These are phyloP conservation scores for Chlorocebus sabaeus DNA, from an alignment of 2,113 vertebrate genomes.

Conservation along the genomic window DNA sequence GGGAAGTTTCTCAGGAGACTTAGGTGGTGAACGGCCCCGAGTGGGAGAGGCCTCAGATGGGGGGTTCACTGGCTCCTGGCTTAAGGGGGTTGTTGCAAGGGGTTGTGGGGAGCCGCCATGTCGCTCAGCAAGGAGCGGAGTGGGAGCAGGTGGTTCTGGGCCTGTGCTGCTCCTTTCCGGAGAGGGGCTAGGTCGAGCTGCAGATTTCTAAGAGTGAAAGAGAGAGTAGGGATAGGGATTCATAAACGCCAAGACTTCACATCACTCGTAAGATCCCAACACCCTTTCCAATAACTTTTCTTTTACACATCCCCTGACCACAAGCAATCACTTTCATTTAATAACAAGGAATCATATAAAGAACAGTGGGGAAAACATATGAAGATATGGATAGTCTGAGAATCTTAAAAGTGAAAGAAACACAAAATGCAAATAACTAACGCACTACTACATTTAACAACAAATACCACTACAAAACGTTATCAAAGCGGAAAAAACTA, in stretches of 20 bases:
- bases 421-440: neutral
- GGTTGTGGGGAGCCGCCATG: constrained; percentile 68
- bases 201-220: constrained; percentile 73
- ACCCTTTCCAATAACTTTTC: constrained; percentile 21
- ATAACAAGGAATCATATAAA: neutral
- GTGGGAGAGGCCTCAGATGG: constrained; percentile 67
- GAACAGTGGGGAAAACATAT: neutral
- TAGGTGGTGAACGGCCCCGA: constrained; percentile 63
- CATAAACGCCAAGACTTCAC: constrained; percentile 24
- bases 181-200: constrained; percentile 72
- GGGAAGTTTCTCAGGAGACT: constrained; percentile 75
- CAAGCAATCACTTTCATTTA: neutral
- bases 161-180: constrained; percentile 76
- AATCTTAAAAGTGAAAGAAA: neutral
- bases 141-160: constrained; percentile 72
- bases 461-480: neutral
- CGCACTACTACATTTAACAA: neutral
- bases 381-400: neutral
- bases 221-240: constrained; percentile 53
- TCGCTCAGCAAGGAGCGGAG: constrained; percentile 75
- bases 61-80: constrained; percentile 75
- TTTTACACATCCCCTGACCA: neutral
- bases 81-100: constrained; percentile 50
- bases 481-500: accelerated
- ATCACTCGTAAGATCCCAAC: neutral